Evolutionary conservation across 2,113 vertebrate genomes (phyloP).

Genomic region (Marcusenius ussheri): DNA sequence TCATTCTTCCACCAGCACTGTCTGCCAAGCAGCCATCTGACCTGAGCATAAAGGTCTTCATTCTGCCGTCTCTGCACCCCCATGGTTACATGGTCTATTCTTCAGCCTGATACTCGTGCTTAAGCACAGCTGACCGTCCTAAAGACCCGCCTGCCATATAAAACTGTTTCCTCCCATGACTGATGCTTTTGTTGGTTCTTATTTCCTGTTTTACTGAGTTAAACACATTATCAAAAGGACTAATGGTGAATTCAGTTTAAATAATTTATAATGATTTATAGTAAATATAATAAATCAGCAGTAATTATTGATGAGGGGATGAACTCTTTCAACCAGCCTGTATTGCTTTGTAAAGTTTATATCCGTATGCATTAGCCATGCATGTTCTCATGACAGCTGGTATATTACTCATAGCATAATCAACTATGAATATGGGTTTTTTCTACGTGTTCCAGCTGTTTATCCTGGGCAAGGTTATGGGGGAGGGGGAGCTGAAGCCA

Average conservation of each 20-base stretch:
- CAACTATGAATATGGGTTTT: not conserved
- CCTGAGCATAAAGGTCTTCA: not conserved
- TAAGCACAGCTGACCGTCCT: not conserved
- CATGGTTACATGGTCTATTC: not conserved
- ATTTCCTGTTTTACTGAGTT: not conserved
- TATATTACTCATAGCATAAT: not conserved
- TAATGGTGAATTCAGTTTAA: not conserved
- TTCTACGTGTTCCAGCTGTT: not conserved
- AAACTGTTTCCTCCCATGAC: not conserved
- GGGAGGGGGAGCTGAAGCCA: not conserved
- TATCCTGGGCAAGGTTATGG: not conserved
- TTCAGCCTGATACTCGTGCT: not conserved
- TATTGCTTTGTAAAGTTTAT: not conserved
- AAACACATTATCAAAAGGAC: not conserved
- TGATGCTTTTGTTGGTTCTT: not conserved
- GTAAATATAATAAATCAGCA: not conserved
- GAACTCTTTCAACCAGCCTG: not conserved
- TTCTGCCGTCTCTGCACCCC: not conserved
- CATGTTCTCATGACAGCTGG: not conserved
- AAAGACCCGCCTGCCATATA: not conserved
- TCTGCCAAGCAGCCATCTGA: not conserved
- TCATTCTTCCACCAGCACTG: not conserved
- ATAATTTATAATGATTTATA: not conserved
- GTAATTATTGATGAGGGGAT: not conserved
- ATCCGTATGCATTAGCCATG: not conserved